phyloP scores from a whole-genome alignment of 2,888 invertebrate genomes.

The Oscheius sp. region DNA sequence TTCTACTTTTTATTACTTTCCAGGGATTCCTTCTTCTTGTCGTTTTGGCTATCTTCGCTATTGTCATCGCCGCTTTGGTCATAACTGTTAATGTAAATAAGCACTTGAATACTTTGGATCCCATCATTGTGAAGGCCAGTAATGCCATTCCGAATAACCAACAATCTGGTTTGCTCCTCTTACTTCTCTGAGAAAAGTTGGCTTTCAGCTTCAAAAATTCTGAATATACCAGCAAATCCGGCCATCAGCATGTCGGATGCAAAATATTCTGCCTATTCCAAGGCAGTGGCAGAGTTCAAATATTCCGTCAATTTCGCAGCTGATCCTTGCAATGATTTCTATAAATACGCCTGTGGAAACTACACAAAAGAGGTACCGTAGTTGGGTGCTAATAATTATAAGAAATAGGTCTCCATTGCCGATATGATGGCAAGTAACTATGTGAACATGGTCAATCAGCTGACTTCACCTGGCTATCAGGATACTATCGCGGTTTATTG shows the following conservation, averaged over 20 bases:
- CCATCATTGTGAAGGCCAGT: background rate
- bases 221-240: slow-evolving; percentile 40
- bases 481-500: slow-evolving; percentile 32
- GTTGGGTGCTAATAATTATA: background rate
- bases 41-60: background rate
- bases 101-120: background rate
- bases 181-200: background rate
- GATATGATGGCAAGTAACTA: slow-evolving; percentile 42
- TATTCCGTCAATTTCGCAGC: slow-evolving; percentile 46
- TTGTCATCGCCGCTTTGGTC: background rate
- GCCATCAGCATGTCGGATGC: slow-evolving; percentile 38
- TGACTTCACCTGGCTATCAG: slow-evolving; percentile 44
- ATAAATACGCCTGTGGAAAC: slow-evolving; percentile 58
- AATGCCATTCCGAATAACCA: too few species aligned
- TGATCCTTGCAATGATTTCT: slow-evolving; percentile 66
- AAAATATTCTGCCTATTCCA: slow-evolving; percentile 44
- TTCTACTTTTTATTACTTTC: background rate
- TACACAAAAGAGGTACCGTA: slow-evolving; percentile 34
- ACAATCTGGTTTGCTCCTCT: too few species aligned
- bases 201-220: background rate
- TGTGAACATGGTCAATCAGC: slow-evolving; percentile 41
- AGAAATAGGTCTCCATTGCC: slow-evolving; percentile 33
- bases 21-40: background rate
- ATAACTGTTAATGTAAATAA: background rate
- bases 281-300: slow-evolving; percentile 43